phyloP scores from a whole-genome alignment of 2,797 vertebrate species.

The Ispidina lecontei region DNA sequence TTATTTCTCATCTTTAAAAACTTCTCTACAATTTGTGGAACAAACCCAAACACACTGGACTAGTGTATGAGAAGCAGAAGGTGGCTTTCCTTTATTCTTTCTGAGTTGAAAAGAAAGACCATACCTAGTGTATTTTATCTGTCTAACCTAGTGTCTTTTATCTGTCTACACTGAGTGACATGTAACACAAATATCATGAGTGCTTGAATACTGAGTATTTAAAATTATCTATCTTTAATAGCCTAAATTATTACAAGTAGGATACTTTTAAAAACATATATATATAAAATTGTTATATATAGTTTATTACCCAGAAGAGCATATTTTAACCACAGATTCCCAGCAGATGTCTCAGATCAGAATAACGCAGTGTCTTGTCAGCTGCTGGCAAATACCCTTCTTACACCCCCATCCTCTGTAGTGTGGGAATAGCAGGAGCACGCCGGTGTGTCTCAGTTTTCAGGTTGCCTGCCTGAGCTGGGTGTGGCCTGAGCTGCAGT shows the following conservation, averaged over 20 bases:
- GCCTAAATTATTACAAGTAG: background rate
- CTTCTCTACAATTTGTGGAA: background rate
- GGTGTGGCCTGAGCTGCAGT: background rate
- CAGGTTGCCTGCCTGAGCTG: background rate
- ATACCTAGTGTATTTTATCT: background rate
- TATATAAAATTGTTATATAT: background rate
- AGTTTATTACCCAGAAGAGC: slow-evolving; percentile 33
- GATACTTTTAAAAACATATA: background rate
- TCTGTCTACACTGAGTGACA: background rate
- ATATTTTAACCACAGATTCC: slow-evolving; percentile 35
- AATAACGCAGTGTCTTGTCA: background rate
- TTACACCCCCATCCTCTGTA: background rate
- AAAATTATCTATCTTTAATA: background rate
- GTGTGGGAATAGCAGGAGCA: background rate
- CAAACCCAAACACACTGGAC: background rate
- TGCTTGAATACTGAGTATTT: background rate
- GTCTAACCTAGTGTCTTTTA: too few species aligned
- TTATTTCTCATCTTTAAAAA: background rate
- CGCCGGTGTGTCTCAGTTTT: slow-evolving; percentile 6
- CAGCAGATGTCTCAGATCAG: slow-evolving; percentile 16
- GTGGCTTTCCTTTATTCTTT: background rate
- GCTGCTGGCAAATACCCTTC: slow-evolving; percentile 35
- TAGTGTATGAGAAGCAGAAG: background rate
- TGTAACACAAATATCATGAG: background rate
- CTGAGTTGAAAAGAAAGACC: background rate